Evolutionary conservation across 2,113 vertebrate genomes (phyloP), one percentile per base, ranked within the genome.

Genomic region (Paedocypris sp.): DNA sequence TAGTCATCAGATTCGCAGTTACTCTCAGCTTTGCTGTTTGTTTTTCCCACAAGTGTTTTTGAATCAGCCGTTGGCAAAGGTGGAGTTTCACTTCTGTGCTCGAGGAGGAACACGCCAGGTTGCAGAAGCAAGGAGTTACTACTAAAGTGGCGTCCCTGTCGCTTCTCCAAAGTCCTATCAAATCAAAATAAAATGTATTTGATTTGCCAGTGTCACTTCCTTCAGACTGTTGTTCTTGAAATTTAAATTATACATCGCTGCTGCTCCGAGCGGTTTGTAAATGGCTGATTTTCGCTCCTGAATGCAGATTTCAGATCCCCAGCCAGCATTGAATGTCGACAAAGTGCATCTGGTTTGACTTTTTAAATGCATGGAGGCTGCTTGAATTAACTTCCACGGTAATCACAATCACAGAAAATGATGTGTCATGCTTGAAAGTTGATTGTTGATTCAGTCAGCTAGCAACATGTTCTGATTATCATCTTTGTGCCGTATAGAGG

Each of bases 371-470:
- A 32, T 3, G 22, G 11, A 51, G 11, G 48, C 4, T n/a, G 48
- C 5, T 15, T 48, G 15, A 48, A 29, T 48, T n/a, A 3, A 51
- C 18, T 20, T n/a, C n/a, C n/a, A n/a, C 18, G 2, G 28, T 33
- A 51, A 33, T 51, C 18, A 22, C 29, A 51, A 51, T 33, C 48
- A 51, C n/a, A 12, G 29, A 13, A 22, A 8, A 51, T 33, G 4
- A 51, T 51, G 48, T 51, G 33, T 32, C 29, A 50, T 16, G 47
- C 15, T 32, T 18, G 10, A 23, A 50, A 10, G 28, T 19, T 32
- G 47, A 50, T 50, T 50, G 47, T 50, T 50, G 47, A 50, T 50
- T 50, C 45, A n/a, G n/a, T n/a, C n/a, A n/a, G n/a, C n/a, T n/a
- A n/a, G n/a, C n/a, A n/a, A n/a, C n/a, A n/a, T n/a, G n/a, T n/a